phyloP scores from a whole-genome alignment of 1,140 invertebrate genomes.

The Dryas iulia region DNA sequence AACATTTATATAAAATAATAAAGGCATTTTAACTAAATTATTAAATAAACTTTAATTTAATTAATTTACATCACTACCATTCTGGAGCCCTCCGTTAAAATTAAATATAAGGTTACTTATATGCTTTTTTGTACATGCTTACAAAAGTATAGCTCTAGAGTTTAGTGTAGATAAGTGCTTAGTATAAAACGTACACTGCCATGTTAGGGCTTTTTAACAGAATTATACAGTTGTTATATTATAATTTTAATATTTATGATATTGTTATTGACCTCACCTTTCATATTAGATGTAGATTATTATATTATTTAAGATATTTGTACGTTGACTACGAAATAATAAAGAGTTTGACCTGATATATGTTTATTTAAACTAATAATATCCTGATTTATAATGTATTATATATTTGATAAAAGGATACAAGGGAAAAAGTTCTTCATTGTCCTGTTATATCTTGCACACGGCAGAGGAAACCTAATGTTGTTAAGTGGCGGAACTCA shows the following conservation, averaged over 20 bases:
- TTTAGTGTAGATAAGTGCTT: neutral
- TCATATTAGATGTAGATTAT: slow-evolving; percentile 6
- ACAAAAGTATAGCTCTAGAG: neutral
- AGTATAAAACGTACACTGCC: slow-evolving; percentile 26
- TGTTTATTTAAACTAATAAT: no score
- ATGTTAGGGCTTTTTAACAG: slow-evolving; percentile 29
- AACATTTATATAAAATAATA: no score
- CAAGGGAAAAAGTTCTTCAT: no score
- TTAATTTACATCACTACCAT: neutral
- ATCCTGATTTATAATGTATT: no score
- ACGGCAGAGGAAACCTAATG: no score
- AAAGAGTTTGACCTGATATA: neutral
- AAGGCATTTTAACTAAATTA: no score
- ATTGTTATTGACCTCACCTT: slow-evolving; percentile 21
- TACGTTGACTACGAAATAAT: neutral
- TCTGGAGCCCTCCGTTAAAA: neutral
- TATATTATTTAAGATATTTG: slow-evolving; percentile 2
- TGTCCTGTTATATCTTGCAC: no score
- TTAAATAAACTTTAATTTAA: neutral
- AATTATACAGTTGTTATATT: slow-evolving; percentile 29
- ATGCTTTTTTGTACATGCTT: neutral
- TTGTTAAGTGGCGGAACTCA: no score
- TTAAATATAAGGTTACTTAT: neutral
- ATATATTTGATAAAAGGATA: no score
- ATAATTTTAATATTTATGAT: slow-evolving; percentile 29